Evolutionary conservation across 2,888 invertebrate genomes (phyloP).

Genomic region (Drosophila anomelani): DNA sequence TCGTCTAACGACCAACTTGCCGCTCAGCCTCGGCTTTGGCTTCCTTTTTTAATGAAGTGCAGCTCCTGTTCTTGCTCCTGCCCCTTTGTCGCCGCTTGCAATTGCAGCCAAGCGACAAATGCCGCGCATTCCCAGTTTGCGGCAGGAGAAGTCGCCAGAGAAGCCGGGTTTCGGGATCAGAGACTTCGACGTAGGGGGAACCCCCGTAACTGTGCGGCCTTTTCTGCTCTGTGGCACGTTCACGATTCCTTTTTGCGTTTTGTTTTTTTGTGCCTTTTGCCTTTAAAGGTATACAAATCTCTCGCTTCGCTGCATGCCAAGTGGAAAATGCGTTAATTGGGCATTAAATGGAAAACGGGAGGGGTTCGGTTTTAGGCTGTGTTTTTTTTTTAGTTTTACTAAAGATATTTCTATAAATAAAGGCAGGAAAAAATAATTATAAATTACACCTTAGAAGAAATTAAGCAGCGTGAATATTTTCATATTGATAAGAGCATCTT

Average conservation of each 20-base stretch:
- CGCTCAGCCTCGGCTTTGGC: constrained; percentile 20
- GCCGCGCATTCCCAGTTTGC: constrained; percentile 42
- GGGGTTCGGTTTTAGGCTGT: not conserved
- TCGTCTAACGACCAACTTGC: constrained; percentile 60
- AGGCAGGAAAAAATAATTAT: not conserved
- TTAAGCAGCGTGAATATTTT: not conserved
- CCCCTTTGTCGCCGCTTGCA: constrained; percentile 13
- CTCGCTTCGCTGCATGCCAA: constrained; percentile 65
- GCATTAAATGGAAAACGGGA: constrained; percentile 67
- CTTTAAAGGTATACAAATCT: constrained; percentile 59
- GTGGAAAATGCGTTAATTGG: constrained; percentile 76
- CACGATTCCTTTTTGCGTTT: constrained; percentile 42
- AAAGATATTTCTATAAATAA: not conserved
- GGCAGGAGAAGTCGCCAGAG: constrained; percentile 11
- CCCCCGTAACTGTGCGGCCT: constrained; percentile 48
- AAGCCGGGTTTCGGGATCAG: constrained; percentile 6
- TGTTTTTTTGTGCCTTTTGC: constrained; percentile 27
- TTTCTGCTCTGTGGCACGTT: constrained; percentile 67
- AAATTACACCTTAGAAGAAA: not conserved
- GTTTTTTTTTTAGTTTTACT: not conserved
- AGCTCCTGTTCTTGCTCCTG: constrained; percentile 33
- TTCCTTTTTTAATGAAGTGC: constrained; percentile 72
- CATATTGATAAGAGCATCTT: not conserved
- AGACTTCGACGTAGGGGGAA: constrained; percentile 4
- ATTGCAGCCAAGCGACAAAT: constrained; percentile 70